Conservation (phyloP, 2,797 vertebrate genomes). For the Delichon dasypus region DNA sequence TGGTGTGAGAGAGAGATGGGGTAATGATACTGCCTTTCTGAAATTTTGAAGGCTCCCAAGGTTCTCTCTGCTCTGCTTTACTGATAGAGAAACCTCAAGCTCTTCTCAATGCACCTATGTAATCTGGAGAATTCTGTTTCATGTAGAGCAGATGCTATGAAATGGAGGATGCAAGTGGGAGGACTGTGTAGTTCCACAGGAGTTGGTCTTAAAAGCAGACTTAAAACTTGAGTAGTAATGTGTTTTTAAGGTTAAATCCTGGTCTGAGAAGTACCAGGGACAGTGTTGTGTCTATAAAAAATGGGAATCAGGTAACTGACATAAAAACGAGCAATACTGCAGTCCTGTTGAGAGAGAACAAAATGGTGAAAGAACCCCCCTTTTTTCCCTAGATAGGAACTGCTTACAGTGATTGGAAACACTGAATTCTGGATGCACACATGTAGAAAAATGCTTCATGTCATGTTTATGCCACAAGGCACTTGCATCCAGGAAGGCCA, state of each 20-base stretch:
- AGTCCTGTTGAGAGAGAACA: background rate
- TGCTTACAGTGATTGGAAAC: background rate
- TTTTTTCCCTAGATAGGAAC: background rate
- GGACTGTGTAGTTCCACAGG: fast-evolving
- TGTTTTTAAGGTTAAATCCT: background rate
- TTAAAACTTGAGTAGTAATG: background rate
- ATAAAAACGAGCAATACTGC: background rate
- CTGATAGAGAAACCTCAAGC: background rate
- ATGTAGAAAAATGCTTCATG: background rate
- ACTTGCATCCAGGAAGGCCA: background rate
- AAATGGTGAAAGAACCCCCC: background rate
- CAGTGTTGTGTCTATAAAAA: background rate
- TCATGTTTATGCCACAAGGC: background rate
- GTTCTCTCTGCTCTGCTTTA: background rate
- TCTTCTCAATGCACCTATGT: background rate
- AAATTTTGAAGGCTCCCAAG: background rate
- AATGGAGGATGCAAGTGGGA: background rate
- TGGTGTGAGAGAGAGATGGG: background rate
- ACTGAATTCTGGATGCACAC: background rate
- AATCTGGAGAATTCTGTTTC: background rate
- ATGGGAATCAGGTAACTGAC: background rate
- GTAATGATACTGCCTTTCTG: background rate
- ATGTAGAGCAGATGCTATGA: background rate
- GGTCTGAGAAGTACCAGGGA: background rate
- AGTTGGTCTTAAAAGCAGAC: background rate